phyloP scores from a whole-genome alignment of 2,797 vertebrate genomes.

The Lagorchestes hirsutus region DNA sequence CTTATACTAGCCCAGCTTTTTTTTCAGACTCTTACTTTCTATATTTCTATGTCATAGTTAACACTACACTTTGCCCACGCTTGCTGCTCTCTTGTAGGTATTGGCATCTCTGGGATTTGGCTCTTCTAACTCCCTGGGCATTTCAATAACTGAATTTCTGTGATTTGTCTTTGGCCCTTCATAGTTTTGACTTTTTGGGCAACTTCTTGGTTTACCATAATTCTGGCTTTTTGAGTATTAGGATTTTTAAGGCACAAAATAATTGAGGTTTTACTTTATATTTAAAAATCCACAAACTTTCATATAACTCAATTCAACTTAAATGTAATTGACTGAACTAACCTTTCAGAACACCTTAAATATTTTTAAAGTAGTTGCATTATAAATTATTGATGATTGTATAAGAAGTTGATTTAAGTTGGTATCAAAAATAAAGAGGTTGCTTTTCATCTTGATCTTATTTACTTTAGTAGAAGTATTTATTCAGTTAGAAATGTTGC shows the following conservation, averaged over 20 bases:
- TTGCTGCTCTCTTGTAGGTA: not conserved
- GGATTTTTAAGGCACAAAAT: not conserved
- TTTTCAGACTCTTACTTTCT: not conserved
- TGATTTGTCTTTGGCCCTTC: constrained; percentile 8
- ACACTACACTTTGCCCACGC: not conserved
- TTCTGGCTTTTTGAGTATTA: not conserved
- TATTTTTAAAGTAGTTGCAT: not conserved
- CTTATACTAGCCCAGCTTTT: not conserved
- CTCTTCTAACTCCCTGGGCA: not conserved
- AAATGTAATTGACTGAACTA: not conserved
- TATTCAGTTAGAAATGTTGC: not conserved
- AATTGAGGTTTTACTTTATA: not conserved
- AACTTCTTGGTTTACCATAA: not conserved
- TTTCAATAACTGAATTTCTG: not conserved
- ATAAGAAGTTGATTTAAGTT: not conserved
- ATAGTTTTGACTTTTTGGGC: constrained; percentile 18
- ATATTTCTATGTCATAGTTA: too few species aligned
- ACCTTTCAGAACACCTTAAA: not conserved
- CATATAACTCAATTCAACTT: not conserved
- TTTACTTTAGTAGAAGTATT: not conserved
- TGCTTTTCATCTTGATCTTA: not conserved
- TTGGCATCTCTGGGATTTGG: not conserved
- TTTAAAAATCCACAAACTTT: not conserved
- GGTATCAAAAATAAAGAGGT: not conserved
- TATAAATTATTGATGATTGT: not conserved